These are phyloP conservation scores for Chamaetylas fuelleborni DNA, from an alignment of 2,113 vertebrate species.

Conservation along the genomic window DNA sequence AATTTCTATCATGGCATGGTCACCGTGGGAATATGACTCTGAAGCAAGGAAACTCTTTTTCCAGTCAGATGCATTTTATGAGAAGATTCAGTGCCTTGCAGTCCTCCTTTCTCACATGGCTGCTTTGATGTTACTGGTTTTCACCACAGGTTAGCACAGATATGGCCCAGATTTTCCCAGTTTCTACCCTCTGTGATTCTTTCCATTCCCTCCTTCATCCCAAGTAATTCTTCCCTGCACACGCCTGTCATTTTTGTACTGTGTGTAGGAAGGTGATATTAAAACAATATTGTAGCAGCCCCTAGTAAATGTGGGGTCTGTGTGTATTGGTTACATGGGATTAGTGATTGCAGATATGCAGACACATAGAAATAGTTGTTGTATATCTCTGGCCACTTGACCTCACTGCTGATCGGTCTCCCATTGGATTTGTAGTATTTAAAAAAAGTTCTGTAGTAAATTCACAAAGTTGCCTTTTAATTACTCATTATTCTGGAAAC, in stretches of 20 bases:
- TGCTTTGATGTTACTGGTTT: not conserved
- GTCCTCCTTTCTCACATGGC: not conserved
- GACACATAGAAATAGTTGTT: not conserved
- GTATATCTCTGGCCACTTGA: not conserved
- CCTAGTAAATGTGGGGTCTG: not conserved
- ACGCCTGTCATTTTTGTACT: not conserved
- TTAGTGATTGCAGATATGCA: not conserved
- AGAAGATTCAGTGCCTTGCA: not conserved
- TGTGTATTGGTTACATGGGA: not conserved
- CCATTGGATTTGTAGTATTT: not conserved
- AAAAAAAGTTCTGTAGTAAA: not conserved
- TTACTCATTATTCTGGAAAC: not conserved
- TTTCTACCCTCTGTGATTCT: not conserved
- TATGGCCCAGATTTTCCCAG: not conserved
- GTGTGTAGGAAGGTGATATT: not conserved
- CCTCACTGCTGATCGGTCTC: not conserved
- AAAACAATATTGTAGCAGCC: not conserved
- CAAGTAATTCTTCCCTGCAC: not conserved
- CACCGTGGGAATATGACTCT: not conserved
- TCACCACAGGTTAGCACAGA: not conserved
- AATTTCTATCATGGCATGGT: not conserved
- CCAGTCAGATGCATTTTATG: conserved; percentile 32
- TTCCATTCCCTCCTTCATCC: not conserved
- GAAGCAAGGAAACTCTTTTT: conserved; percentile 41
- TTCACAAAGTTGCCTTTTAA: not conserved